Conservation (phyloP, 2,888 invertebrate genomes). For the Caenorhabditis becei region DNA sequence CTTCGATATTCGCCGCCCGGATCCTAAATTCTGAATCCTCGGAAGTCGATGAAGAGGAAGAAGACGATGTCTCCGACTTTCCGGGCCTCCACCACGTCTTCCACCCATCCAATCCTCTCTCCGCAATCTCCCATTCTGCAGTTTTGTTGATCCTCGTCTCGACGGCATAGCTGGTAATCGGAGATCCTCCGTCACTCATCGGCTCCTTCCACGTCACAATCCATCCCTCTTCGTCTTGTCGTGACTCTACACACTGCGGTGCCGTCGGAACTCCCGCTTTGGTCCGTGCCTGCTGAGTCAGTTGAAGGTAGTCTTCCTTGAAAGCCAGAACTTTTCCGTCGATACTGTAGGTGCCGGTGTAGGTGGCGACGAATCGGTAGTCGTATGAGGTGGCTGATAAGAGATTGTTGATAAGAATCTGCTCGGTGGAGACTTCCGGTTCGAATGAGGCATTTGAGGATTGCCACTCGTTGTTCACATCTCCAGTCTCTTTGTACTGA, state of each 20-base stretch:
- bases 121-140: constrained; percentile 81
- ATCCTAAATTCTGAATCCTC: constrained; percentile 75
- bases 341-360: constrained; percentile 67
- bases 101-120: constrained; percentile 77
- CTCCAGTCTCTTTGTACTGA: constrained; percentile 73
- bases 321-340: constrained; percentile 67
- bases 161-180: constrained; percentile 78
- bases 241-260: constrained; percentile 73
- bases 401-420: constrained; percentile 52
- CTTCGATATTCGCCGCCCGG: constrained; percentile 80
- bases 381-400: constrained; percentile 80
- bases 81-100: constrained; percentile 75
- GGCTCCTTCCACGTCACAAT: constrained; percentile 79
- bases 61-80: constrained; percentile 58
- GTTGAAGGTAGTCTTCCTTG: constrained; percentile 77
- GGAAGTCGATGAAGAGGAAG: constrained; percentile 16
- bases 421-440: constrained; percentile 62
- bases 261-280: constrained; percentile 80
- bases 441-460: constrained; percentile 76
- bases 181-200: constrained; percentile 77
- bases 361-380: constrained; percentile 79
- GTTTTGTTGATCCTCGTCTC: constrained; percentile 76
- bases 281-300: constrained; percentile 76
- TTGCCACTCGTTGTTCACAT: constrained; percentile 75
- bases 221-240: constrained; percentile 75